Evolutionary conservation across 2,797 vertebrate genomes (phyloP), one percentile per base, ranked within the genome.

Genomic region (Enteromius unitaeniatus): DNA sequence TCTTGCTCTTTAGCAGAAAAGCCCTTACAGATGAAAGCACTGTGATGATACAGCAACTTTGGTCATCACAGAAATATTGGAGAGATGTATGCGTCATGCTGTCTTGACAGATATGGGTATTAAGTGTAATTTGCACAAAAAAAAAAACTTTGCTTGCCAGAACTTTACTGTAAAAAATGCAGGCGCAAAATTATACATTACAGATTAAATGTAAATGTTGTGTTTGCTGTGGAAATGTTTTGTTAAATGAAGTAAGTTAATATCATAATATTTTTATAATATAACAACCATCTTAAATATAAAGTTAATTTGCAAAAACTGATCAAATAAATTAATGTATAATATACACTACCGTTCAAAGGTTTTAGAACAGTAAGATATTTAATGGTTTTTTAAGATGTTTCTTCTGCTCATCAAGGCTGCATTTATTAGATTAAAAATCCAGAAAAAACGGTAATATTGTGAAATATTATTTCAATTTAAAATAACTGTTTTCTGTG

Each of bases 1-100:
- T 69, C 70, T 19, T 21, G 8, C n/a, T 80, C 58, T 26, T 58
- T 55, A 58, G 73, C 42, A 67, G 77, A 40, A 23, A 37, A 17
- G 26, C 28, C 51, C 17, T 70, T 19, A 34, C 68, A 37, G 40
- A 60, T 73, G 21, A 70, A 70, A 31, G 53, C 26, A 14, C 53
- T 58, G 51, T 58, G 34, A 23, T 40, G 26, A 34, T 51, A 1
- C 17, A 34, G 70, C 28, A 28, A 21, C 4, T 64, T 64, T 62
- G 1, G 8, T 31, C 2, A 51, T 73, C 49, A 21, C 15, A 3
- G 17, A 21, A 51, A 34, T 5, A 31, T 28, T 51, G 2, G 1
- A 10, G 8, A 49, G 49, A 17, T 62, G 0, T 19, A 10, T 26
- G 37, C 37, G 6, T 23, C 40, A 1, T 7, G 23, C n/a, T 28